A percentile compares a stretch with the other conserved stretches of the same genome.
phyloP scores from a whole-genome alignment of 2,797 vertebrate species.

The Cercopithecus neglectus region DNA sequence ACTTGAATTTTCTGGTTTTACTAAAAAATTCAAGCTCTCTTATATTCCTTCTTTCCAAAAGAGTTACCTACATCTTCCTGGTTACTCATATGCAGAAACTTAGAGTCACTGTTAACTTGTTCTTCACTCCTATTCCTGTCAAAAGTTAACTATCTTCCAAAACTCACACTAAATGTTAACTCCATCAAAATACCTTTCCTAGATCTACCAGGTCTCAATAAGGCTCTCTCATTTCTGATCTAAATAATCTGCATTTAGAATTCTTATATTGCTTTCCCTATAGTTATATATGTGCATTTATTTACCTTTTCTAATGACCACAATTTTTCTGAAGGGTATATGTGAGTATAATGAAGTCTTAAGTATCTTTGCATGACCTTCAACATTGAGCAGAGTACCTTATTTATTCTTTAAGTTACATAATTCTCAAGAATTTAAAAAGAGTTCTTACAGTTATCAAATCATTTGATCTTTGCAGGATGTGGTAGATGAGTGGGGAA shows the following conservation, averaged over 20 bases:
- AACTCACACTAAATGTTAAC: neutral
- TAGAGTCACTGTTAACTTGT: neutral
- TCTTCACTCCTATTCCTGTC: neutral
- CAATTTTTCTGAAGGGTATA: neutral
- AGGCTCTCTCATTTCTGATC: neutral
- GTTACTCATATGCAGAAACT: neutral
- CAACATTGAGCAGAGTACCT: neutral
- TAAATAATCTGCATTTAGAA: neutral
- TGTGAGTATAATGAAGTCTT: neutral
- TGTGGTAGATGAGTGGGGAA: neutral
- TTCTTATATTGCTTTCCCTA: neutral
- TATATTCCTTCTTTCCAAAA: slow-evolving; percentile 32
- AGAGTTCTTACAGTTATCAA: neutral
- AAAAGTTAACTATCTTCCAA: slow-evolving; percentile 38
- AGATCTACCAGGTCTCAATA: neutral
- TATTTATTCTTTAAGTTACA: neutral
- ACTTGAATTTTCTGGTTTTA: neutral
- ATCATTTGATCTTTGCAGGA: neutral
- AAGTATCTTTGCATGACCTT: slow-evolving; percentile 15
- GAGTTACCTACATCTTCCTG: neutral
- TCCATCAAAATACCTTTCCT: slow-evolving; percentile 1
- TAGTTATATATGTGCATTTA: neutral
- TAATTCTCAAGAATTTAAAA: slow-evolving; percentile 39
- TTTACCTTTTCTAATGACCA: neutral
- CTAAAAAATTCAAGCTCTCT: neutral